A percentile compares a stretch with the other conserved stretches of the same genome.
phyloP scores from a whole-genome alignment of 2,113 vertebrate species.

The Ailurus styani region DNA sequence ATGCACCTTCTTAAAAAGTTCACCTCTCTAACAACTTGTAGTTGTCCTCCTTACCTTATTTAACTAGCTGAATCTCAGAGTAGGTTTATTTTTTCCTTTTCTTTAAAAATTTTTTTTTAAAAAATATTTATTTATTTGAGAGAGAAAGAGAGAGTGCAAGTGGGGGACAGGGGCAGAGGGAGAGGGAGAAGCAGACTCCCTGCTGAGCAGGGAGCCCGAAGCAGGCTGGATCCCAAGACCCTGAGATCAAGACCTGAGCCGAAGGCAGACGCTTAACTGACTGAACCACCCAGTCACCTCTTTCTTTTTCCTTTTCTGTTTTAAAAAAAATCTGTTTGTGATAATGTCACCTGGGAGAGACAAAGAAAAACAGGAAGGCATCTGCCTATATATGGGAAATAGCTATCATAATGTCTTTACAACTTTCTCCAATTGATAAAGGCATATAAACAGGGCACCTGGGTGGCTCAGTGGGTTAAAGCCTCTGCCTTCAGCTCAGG shows the following conservation, averaged over 20 bases:
- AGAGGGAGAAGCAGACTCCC: background rate
- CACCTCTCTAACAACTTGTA: background rate
- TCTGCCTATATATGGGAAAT: background rate
- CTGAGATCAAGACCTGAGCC: background rate
- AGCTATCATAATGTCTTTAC: background rate
- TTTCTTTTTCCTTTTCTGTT: background rate
- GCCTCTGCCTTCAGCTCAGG: too few species aligned
- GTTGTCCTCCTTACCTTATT: background rate
- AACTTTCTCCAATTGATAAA: background rate
- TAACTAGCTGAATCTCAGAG: background rate
- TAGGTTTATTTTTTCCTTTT: background rate
- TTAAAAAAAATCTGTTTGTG: background rate
- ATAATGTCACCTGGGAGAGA: background rate
- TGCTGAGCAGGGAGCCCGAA: background rate
- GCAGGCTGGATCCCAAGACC: background rate
- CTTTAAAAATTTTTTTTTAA: too few species aligned
- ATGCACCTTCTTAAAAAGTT: background rate
- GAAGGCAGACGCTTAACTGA: background rate
- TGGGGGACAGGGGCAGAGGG: background rate
- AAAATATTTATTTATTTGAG: background rate
- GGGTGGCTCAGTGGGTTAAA: too few species aligned
- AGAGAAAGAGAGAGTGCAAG: background rate
- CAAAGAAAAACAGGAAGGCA: background rate
- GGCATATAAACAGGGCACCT: background rate
- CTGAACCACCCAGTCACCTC: background rate